Evolutionary conservation across 2,113 vertebrate genomes (phyloP).

Genomic region (Seriola quinqueradiata): DNA sequence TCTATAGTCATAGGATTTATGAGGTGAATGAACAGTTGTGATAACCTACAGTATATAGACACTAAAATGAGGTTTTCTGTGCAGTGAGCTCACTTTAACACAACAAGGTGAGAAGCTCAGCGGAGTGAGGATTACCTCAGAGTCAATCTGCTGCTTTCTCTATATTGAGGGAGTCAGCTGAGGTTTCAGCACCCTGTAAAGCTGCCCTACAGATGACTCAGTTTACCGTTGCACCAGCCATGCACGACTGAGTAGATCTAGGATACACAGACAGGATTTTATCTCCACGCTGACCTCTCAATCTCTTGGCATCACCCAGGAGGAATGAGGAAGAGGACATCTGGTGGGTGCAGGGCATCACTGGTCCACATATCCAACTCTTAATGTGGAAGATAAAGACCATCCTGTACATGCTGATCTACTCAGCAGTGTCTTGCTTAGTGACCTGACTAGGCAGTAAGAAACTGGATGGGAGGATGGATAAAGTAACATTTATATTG

Average conservation of each 20-base stretch:
- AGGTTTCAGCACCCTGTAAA: constrained; percentile 49
- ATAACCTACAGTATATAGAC: constrained; percentile 32
- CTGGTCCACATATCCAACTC: constrained; percentile 1
- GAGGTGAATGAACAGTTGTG: constrained; percentile 29
- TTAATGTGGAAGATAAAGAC: constrained; percentile 13
- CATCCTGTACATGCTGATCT: neutral
- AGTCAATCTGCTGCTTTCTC: constrained; percentile 48
- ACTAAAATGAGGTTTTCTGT: constrained; percentile 25
- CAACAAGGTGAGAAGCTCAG: constrained; percentile 57
- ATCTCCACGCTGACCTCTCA: constrained; percentile 29
- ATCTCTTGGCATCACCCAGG: constrained; percentile 1
- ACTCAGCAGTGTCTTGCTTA: neutral
- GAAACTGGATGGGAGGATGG: neutral
- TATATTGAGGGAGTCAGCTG: constrained; percentile 34
- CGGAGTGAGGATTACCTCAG: constrained; percentile 60
- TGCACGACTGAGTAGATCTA: neutral
- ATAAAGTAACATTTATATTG: neutral
- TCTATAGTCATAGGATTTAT: constrained; percentile 41
- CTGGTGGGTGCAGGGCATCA: constrained; percentile 18
- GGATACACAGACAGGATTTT: constrained; percentile 14
- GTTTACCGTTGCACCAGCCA: constrained; percentile 28
- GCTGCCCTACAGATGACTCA: constrained; percentile 24
- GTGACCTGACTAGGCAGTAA: neutral
- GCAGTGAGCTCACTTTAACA: constrained; percentile 50
- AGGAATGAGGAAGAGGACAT: constrained; percentile 23